Evolutionary conservation across 2,797 vertebrate genomes (phyloP), one percentile per base, ranked within the genome.

Genomic region (Lates japonicus): DNA sequence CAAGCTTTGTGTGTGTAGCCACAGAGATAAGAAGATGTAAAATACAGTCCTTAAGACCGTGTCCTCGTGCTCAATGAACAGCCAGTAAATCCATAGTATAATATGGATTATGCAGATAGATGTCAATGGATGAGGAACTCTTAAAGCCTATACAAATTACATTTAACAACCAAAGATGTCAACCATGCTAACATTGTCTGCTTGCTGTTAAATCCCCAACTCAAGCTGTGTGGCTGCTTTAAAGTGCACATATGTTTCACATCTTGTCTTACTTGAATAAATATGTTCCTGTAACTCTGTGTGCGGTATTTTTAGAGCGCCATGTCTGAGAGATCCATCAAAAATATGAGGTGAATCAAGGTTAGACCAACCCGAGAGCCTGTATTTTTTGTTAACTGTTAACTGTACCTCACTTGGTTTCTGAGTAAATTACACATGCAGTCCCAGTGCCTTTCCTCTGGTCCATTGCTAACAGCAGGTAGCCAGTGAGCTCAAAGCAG

Each of bases 101-200:
- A 87, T 84, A 84, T 87, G 86, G 90, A 91, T 93, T 89, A 91
- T 87, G 88, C 79, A 91, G 87, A 90, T 88, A 74, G 70, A 86
- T 85, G 88, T 91, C 85, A 86, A 82, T 79, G 78, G 70, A 86
- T 86, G 87, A 87, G 76, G 72, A 74, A 66, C 83, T 87, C 83
- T 31, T 62, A 78, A 74, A 89, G 87, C 83, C 82, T 57, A 62
- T 80, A 82, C 78, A 86, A 87, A 92, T 87, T 75, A 79, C 76
- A 71, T 70, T 87, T 57, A 74, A 82, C 87, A 74, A 61, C 33
- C 13, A 44, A 76, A 85, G 74, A 82, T 75, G 78, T 85, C 86
- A 69, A 33, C 74, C 73, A 35, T 67, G 63, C 61, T 59, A 65
- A 85, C 79, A 48, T 62, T 66, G 81, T 72, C 72, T 58, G 46